Evolutionary conservation across 2,113 vertebrate genomes (phyloP).

Genomic region (Corythoichthys intestinalis): DNA sequence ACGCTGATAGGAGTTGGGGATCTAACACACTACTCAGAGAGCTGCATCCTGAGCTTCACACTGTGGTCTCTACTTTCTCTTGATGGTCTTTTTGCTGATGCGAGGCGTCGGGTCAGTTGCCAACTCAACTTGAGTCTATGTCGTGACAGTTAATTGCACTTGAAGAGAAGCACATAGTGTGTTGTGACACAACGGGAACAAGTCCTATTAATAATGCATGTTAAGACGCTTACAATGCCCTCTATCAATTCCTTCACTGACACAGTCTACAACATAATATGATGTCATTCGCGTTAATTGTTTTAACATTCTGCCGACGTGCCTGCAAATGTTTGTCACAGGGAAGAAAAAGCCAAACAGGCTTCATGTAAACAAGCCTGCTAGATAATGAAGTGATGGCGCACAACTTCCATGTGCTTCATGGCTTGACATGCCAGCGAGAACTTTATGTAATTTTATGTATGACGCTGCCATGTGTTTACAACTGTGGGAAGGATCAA

Average conservation of each 20-base stretch:
- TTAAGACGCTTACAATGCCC: neutral
- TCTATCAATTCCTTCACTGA: neutral
- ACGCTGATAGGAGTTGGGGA: neutral
- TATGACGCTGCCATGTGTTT: neutral
- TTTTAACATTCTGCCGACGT: neutral
- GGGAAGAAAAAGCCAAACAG: neutral
- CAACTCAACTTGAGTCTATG: neutral
- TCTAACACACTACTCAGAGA: neutral
- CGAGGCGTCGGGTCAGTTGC: neutral
- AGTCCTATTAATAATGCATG: slow-evolving; percentile 4
- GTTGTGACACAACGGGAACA: slow-evolving; percentile 6
- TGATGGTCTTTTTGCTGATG: slow-evolving; percentile 1
- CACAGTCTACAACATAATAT: neutral
- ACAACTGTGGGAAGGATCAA: slow-evolving; percentile 1
- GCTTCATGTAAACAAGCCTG: neutral
- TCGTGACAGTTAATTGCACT: slow-evolving; percentile 2
- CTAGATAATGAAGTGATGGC: neutral
- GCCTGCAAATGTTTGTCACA: neutral
- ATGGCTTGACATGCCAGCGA: neutral
- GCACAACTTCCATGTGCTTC: neutral
- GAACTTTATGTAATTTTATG: neutral
- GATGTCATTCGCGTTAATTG: neutral
- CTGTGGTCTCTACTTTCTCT: neutral
- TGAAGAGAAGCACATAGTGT: neutral
- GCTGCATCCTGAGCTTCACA: neutral